Evolutionary conservation across 2,888 invertebrate genomes (phyloP).

Genomic region (Barypeithes pellucidus): DNA sequence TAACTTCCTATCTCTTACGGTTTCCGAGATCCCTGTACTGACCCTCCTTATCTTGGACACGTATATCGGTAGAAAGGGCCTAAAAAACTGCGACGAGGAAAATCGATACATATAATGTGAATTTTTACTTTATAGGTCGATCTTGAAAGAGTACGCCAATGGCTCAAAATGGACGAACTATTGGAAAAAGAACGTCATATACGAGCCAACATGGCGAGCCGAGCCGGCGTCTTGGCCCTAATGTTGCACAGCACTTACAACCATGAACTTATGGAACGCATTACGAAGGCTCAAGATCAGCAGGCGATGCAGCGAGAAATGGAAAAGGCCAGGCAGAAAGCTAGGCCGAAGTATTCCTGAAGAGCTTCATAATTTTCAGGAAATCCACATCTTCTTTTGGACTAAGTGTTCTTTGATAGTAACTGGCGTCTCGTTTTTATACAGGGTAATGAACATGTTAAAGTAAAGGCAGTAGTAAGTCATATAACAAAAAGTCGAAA

Average conservation of each 20-base stretch:
- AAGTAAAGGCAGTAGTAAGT: too few species aligned
- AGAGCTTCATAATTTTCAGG: neutral
- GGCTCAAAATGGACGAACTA: slow-evolving; percentile 94
- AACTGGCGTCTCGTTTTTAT: too few species aligned
- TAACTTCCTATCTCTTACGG: too few species aligned
- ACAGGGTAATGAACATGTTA: too few species aligned
- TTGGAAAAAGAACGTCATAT: slow-evolving; percentile 94
- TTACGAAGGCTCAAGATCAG: slow-evolving; percentile 74
- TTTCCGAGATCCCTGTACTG: too few species aligned
- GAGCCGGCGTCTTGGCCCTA: slow-evolving; percentile 93
- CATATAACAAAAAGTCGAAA: too few species aligned
- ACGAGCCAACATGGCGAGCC: slow-evolving; percentile 80
- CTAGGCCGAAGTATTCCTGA: slow-evolving; percentile 46
- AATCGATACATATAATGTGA: neutral
- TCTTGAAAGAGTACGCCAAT: slow-evolving; percentile 92
- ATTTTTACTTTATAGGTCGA: slow-evolving; percentile 80
- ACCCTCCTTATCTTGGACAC: too few species aligned
- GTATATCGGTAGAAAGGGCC: too few species aligned
- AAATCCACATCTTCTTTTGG: too few species aligned
- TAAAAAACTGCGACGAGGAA: too few species aligned
- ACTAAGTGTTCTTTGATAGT: too few species aligned
- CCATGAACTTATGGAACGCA: slow-evolving; percentile 89
- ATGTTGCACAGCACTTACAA: slow-evolving; percentile 98
- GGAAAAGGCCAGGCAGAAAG: slow-evolving; percentile 61
- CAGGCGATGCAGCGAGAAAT: slow-evolving; percentile 72